Evolutionary conservation across 1,140 invertebrate species (phyloP).

Genomic region (Drosophila sp.): DNA sequence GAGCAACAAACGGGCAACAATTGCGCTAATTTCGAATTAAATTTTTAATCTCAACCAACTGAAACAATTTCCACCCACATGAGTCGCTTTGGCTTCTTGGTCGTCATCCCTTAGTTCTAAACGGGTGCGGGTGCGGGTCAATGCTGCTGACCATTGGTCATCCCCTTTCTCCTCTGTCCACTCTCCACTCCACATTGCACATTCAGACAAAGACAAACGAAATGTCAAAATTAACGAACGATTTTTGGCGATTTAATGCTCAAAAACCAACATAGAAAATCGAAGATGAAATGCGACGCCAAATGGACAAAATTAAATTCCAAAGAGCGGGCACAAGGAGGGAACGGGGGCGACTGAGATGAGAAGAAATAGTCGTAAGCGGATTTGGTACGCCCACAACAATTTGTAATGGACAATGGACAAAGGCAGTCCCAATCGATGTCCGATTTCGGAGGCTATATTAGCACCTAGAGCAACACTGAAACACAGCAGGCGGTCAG

Average conservation of each 20-base stretch:
- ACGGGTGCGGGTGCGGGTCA: conserved; percentile 45
- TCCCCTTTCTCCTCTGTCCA: conserved; percentile 21
- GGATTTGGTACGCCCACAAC: conserved; percentile 82
- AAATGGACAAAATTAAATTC: conserved; percentile 60
- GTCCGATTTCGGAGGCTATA: conserved; percentile 20
- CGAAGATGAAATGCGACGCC: conserved; percentile 68
- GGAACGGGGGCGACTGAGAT: conserved; percentile 37
- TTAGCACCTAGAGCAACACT: conserved; percentile 49
- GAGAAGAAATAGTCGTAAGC: conserved; percentile 58
- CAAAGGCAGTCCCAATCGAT: conserved; percentile 21
- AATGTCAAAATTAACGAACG: conserved; percentile 79
- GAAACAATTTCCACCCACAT: conserved; percentile 71
- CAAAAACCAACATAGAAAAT: conserved; percentile 53
- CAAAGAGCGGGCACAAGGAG: conserved; percentile 23
- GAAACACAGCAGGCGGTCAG: conserved; percentile 48
- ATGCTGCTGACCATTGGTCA: conserved; percentile 66
- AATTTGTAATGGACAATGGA: conserved; percentile 76
- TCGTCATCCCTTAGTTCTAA: conserved; percentile 38
- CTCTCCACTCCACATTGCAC: not conserved
- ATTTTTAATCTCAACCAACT: conserved; percentile 70
- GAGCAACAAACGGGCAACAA: conserved; percentile 69
- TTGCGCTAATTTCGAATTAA: conserved; percentile 81
- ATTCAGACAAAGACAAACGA: conserved; percentile 58
- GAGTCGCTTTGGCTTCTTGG: conserved; percentile 20
- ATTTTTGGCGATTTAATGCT: conserved; percentile 78